phyloP scores from a whole-genome alignment of 2,888 invertebrate genomes.

The Ypsolopha scabrella region DNA sequence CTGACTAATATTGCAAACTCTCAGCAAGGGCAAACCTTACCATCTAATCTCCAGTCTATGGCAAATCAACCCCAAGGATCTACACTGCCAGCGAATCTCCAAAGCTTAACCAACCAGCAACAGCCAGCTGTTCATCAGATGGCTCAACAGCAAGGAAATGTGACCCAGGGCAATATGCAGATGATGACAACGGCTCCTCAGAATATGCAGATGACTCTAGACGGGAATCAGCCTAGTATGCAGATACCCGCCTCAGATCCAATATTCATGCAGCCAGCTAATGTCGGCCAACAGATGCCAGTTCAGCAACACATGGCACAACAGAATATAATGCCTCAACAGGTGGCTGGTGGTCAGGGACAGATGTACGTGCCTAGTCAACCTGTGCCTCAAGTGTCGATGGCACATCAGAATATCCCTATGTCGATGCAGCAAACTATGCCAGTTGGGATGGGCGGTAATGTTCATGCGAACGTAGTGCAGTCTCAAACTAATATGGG shows the following conservation, averaged over 20 bases:
- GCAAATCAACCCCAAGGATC: constrained; percentile 67
- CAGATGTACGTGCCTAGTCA: constrained; percentile 58
- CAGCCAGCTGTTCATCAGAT: constrained; percentile 49
- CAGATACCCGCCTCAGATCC: constrained; percentile 67
- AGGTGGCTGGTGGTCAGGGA: constrained; percentile 49
- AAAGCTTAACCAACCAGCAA: constrained; percentile 60
- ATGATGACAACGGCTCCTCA: constrained; percentile 66
- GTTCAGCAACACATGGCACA: constrained; percentile 57
- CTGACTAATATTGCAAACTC: constrained; percentile 61
- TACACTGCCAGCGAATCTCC: constrained; percentile 72
- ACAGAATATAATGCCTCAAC: constrained; percentile 57
- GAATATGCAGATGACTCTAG: constrained; percentile 68
- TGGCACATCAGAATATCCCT: constrained; percentile 64
- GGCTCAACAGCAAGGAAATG: constrained; percentile 64
- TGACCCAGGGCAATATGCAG: constrained; percentile 70
- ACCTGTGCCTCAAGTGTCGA: constrained; percentile 46
- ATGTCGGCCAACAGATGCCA: constrained; percentile 55
- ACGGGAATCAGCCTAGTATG: constrained; percentile 67
- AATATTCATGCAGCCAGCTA: constrained; percentile 59
- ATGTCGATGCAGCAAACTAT: constrained; percentile 64
- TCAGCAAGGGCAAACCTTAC: constrained; percentile 61
- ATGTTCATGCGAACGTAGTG: constrained; percentile 57
- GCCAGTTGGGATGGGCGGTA: constrained; percentile 57
- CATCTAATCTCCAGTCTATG: constrained; percentile 56
- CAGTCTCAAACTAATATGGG: constrained; percentile 64